Conservation (phyloP, 2,888 invertebrate species). For the Portevinia maculata region DNA sequence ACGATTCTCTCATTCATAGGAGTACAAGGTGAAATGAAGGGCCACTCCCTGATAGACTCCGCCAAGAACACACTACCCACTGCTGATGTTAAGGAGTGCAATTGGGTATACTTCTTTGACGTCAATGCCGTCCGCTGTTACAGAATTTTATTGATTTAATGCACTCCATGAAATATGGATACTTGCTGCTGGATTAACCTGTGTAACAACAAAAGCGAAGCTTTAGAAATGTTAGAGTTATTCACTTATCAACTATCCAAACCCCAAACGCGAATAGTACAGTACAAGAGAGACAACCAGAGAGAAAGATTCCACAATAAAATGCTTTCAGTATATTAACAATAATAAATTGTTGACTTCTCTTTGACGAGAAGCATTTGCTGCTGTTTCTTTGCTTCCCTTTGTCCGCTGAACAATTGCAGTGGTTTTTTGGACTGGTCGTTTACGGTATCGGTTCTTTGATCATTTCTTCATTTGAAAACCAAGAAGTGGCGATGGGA, state of each 20-base stretch:
- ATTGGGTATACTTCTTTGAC: conserved; percentile 55
- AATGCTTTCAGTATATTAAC: conserved; percentile 48
- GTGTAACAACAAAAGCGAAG: conserved; percentile 34
- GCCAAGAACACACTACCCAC: conserved; percentile 20
- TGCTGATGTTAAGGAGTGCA: background rate
- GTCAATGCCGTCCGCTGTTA: conserved; percentile 50
- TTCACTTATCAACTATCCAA: conserved; percentile 4
- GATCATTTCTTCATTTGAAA: conserved; percentile 46
- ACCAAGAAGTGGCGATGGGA: conserved; percentile 3
- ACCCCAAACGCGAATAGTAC: conserved; percentile 7
- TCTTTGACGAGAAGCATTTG: conserved; percentile 41
- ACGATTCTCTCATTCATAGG: conserved; percentile 16
- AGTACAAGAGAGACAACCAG: conserved; percentile 2
- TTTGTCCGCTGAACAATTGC: conserved; percentile 19
- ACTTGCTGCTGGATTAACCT: conserved; percentile 31
- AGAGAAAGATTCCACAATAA: conserved; percentile 44
- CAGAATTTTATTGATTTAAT: conserved; percentile 63
- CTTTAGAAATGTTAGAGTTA: conserved; percentile 55
- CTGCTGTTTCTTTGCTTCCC: conserved; percentile 1
- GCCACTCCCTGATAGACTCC: conserved; percentile 44
- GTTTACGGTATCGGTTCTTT: conserved; percentile 21
- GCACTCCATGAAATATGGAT: conserved; percentile 57
- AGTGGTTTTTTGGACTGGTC: conserved; percentile 10
- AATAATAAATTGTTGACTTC: conserved; percentile 54
- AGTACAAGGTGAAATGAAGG: conserved; percentile 31